Evolutionary conservation across 2,113 vertebrate genomes (phyloP), one percentile per base, ranked within the genome.

Genomic region (Salvelinus sp.): DNA sequence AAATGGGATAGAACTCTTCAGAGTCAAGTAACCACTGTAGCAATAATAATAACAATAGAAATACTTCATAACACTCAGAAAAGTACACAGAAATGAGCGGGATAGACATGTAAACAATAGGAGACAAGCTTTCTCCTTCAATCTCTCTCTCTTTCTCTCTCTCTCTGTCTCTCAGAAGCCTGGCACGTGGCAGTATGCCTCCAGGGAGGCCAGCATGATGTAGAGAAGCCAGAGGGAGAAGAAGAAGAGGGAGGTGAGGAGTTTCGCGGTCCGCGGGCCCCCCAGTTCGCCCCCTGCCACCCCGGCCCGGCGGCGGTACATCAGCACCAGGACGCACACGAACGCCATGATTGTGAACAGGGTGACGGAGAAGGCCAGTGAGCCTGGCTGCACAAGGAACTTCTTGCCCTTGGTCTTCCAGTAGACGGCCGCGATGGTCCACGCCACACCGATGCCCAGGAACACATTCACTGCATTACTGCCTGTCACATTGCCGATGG

Each of bases 381-480:
- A 95, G 70, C 94, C 94, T 0, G 94, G 94, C 30, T 92, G 14
- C 75, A 95, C 94, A 67, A 69, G 83, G 83, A 95, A 95, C 20
- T 27, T 3, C 78, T 91, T 73, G 60, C 92, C 92, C 82, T 94
- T 91, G 74, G 82, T 91, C 0, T 86, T 76, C 94, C 94, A 95
- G 86, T 93, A 95, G 70, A 95, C 82, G 0, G 94, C 48, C 0
- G 94, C 94, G 76, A 95, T 93, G 90, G 94, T 95, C 94, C 94
- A 95, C 14, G 94, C 94, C 82, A 95, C 91, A 0, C 94, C 94
- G 57, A 95, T 94, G 76, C 94, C 94, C 81, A 95, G 89, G 91
- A 95, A 95, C 3, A 95, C 94, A 6, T 95, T 95, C 13, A 95
- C 94, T 0, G 94, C 94, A 64, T 95, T 95, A 87, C 94, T 95